Evolutionary conservation across 2,888 invertebrate genomes (phyloP).

Genomic region (Seira ritae): DNA sequence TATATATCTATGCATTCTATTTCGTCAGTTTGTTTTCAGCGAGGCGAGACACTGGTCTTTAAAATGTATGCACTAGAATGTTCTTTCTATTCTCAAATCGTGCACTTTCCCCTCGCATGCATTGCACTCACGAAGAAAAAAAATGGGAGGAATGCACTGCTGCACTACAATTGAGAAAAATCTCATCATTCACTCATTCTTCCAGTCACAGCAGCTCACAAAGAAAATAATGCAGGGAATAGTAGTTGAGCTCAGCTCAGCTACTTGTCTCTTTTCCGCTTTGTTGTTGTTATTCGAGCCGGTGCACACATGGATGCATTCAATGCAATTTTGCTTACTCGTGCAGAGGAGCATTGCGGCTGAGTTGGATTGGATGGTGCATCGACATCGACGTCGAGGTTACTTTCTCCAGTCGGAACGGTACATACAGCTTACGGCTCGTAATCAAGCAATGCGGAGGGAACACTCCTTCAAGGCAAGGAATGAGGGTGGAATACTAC

Average conservation of each 20-base stretch:
- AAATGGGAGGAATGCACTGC: neutral
- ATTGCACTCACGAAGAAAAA: neutral
- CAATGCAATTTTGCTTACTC: constrained; percentile 27
- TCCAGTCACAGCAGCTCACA: constrained; percentile 29
- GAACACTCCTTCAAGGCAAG: neutral
- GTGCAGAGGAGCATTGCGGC: constrained; percentile 11
- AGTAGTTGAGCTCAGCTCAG: neutral
- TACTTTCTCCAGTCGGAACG: constrained; percentile 1
- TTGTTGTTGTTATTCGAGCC: constrained; percentile 8
- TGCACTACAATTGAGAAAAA: constrained; percentile 28
- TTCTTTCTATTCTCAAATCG: constrained; percentile 7
- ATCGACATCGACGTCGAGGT: constrained; percentile 10
- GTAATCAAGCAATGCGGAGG: constrained; percentile 14
- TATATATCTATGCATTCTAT: neutral
- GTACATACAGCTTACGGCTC: too few relatives aligned
- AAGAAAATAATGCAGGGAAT: neutral
- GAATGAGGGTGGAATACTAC: neutral
- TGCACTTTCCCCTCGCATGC: constrained; percentile 28
- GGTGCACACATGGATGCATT: constrained; percentile 17
- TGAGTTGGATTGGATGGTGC: neutral
- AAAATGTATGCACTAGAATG: neutral
- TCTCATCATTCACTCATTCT: constrained; percentile 54
- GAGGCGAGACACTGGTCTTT: neutral
- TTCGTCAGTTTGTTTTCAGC: neutral
- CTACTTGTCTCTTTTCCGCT: constrained; percentile 25